Base-by-base conservation (phyloP, 64 coral and sea anemone genomes). In the Hydrozoanthus tunicans region DNA sequence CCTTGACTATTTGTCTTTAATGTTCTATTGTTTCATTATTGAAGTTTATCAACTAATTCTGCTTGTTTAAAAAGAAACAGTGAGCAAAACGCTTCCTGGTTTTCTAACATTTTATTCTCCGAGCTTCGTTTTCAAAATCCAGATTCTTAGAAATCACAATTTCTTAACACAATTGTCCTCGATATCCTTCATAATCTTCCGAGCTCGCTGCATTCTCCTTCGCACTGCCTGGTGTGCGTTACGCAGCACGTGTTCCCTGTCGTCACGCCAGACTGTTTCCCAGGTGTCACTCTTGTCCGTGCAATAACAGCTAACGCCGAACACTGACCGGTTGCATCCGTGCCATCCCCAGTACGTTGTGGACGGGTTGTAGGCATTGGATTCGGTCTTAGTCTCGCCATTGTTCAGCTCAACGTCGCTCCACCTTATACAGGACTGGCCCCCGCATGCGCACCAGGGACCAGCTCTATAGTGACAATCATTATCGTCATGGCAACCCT, bases 361-460 rank as follows among this genome's bases (percentile, higher is more conserved):
- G 6, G 6, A 0, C 17, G 80, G 24, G 26, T 82, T 60, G 3
- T 65, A 13, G 9, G 7, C 80, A 10, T 32, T 3, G 11, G 80
- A 59, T 26, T 51, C 4, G 4, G 80, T 82, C 53, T 82, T 61
- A 10, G 26, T 82, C 9, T 82, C 32, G 9, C 80, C 80, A 15
- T 62, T 64, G 3, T 13, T 64, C 1, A 27, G 25, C 52, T 62
- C 13, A 13, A 82, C 24, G 10, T 82, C 59, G 3, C 58, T 62
- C 80, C 80, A 82, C 27, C 6, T 52, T 82, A 82, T n/a, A 53
- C 80, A 82, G 3, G 80, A 82, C 12, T 64, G 25, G 15, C 80
- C 80, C 12, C 80, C 80, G 32, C 80, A 82, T 82, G 80, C 80
- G 13, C 80, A 82, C 80, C 80, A 82, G 59, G 43, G 59, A 6